Evolutionary conservation across 2,113 vertebrate species (phyloP).

Genomic region (Dromiciops gliroides): DNA sequence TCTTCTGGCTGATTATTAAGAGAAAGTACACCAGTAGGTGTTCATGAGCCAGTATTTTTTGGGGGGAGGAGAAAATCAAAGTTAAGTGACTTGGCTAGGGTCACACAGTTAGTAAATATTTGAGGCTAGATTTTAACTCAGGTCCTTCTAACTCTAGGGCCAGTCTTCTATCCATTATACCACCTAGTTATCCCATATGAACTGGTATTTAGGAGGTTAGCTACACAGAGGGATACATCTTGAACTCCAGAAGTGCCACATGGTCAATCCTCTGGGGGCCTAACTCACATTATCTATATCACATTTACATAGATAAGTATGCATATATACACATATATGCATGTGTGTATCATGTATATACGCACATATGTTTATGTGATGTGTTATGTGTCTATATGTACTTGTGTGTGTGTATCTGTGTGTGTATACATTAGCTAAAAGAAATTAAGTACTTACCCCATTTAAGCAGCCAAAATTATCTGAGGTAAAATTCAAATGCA

Average conservation of each 20-base stretch:
- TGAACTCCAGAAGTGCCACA: too few relatives aligned
- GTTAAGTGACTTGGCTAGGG: background rate
- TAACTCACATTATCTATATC: too few relatives aligned
- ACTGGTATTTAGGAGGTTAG: background rate
- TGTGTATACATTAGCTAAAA: background rate
- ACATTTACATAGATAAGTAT: background rate
- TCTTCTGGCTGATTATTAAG: background rate
- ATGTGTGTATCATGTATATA: too few relatives aligned
- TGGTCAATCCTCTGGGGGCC: too few relatives aligned
- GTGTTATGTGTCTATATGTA: too few relatives aligned
- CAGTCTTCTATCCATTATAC: background rate
- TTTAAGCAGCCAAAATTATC: background rate
- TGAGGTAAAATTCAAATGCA: background rate
- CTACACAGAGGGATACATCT: background rate
- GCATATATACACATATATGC: background rate
- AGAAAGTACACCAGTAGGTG: background rate
- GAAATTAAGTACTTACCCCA: background rate
- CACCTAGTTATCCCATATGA: background rate
- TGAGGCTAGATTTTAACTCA: background rate
- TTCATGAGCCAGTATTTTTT: background rate
- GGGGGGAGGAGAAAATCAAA: background rate
- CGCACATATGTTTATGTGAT: too few relatives aligned
- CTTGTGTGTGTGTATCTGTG: too few relatives aligned
- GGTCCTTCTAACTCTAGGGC: background rate
- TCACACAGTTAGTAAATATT: background rate